Conservation (phyloP, 2,888 invertebrate species). For the Drosophila aldrichi region DNA sequence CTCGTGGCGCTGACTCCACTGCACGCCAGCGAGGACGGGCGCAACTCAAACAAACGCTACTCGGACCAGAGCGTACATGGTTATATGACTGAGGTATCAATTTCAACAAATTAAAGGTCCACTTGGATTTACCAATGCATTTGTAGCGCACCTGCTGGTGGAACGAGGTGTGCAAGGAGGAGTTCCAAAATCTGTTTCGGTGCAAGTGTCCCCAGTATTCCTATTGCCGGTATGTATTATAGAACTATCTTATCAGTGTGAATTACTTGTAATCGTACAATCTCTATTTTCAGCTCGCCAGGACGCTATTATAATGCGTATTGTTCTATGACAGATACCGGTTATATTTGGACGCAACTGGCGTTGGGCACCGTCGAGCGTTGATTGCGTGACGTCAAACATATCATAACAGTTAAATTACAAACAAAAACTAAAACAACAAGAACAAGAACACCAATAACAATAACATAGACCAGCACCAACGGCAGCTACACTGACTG, state of each 20-base stretch:
- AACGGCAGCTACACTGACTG: constrained; percentile 62
- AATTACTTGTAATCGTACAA: constrained; percentile 1
- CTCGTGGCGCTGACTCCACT: constrained; percentile 30
- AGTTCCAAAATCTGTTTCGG: constrained; percentile 93
- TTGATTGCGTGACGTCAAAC: constrained; percentile 61
- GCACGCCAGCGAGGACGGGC: constrained; percentile 54
- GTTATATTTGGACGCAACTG: constrained; percentile 92
- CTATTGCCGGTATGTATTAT: constrained; percentile 88
- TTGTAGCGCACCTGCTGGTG: constrained; percentile 95
- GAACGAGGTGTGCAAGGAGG: constrained; percentile 97
- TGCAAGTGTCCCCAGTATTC: constrained; percentile 96
- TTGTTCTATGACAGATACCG: constrained; percentile 95
- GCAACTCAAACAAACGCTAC: constrained; percentile 88
- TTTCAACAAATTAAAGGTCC: neutral
- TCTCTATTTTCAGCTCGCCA: constrained; percentile 87
- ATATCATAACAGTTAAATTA: constrained; percentile 34
- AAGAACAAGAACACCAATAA: constrained; percentile 3
- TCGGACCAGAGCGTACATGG: constrained; percentile 93
- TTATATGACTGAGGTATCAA: constrained; percentile 91
- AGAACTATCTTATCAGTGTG: neutral
- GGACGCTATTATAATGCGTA: constrained; percentile 96
- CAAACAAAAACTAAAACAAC: constrained; percentile 7
- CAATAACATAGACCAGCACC: constrained; percentile 22
- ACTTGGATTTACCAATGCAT: neutral
- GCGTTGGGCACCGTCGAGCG: constrained; percentile 81